phyloP scores from a whole-genome alignment of 2,888 invertebrate species.

The Pheosia tremula region DNA sequence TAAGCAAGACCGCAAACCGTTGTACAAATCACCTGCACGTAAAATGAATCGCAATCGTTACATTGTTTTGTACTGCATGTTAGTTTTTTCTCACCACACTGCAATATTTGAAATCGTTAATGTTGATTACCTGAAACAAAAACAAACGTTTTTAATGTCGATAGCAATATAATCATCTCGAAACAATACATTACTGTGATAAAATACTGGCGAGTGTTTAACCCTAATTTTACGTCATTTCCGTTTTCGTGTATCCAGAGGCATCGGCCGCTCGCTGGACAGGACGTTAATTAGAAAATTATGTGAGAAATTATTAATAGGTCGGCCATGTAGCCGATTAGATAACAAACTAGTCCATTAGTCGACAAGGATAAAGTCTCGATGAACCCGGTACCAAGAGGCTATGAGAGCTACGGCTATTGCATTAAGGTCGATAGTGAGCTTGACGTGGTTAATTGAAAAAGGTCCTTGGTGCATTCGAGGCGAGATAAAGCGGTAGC shows the following conservation, averaged over 20 bases:
- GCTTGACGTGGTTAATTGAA: conserved; percentile 47
- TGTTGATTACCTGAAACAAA: conserved; percentile 76
- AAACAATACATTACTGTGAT: conserved; percentile 41
- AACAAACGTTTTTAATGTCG: conserved; percentile 50
- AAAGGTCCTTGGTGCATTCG: conserved; percentile 59
- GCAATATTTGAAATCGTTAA: conserved; percentile 41
- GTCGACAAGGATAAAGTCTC: conserved; percentile 67
- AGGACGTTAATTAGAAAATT: conserved; percentile 82
- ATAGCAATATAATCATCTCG: conserved; percentile 40
- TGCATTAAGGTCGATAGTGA: conserved; percentile 65
- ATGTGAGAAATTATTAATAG: conserved; percentile 83
- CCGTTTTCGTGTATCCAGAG: conserved; percentile 66
- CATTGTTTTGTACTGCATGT: conserved; percentile 33
- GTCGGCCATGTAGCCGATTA: conserved; percentile 79
- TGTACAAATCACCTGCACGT: conserved; percentile 40
- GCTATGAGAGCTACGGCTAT: conserved; percentile 49
- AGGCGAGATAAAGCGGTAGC: conserved; percentile 77
- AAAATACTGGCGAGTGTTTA: conserved; percentile 43
- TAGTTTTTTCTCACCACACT: conserved; percentile 47
- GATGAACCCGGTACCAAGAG: conserved; percentile 33
- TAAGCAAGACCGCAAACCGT: conserved; percentile 43
- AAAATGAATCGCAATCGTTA: conserved; percentile 30
- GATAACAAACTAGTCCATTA: conserved; percentile 84
- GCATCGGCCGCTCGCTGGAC: conserved; percentile 57
- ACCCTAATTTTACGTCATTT: conserved; percentile 66